phyloP scores from a whole-genome alignment of 1,140 invertebrate species.

The Scaptomyza hsui region DNA sequence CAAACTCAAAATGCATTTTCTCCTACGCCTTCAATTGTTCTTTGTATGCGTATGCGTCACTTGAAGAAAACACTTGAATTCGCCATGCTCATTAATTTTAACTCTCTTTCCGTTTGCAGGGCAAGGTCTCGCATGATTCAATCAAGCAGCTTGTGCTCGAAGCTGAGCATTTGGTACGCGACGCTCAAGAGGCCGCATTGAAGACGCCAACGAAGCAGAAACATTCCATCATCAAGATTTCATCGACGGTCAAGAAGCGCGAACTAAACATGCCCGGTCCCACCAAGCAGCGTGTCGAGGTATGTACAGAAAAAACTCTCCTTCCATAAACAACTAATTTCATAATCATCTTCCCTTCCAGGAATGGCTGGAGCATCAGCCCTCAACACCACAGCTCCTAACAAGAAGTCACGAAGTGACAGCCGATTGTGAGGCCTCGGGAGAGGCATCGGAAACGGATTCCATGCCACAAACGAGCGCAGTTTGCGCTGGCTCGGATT shows the following conservation, averaged over 20 bases:
- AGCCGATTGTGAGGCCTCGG: conserved; percentile 92
- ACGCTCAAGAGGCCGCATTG: conserved; percentile 74
- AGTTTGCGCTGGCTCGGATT: conserved; percentile 85
- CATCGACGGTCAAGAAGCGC: conserved; percentile 81
- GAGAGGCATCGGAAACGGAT: conserved; percentile 91
- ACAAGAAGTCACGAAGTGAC: conserved; percentile 49
- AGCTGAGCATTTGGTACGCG: conserved; percentile 84
- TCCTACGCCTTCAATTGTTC: conserved; percentile 14
- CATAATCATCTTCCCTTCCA: conserved; percentile 11
- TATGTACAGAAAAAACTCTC: conserved; percentile 4
- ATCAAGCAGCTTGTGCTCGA: conserved; percentile 83
- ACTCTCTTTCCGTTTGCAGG: conserved; percentile 47
- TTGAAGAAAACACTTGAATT: conserved; percentile 45
- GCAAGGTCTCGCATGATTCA: conserved; percentile 83
- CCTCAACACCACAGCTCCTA: conserved; percentile 56
- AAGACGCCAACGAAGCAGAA: conserved; percentile 83
- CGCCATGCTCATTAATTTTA: conserved; percentile 65
- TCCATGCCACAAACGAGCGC: conserved; percentile 86
- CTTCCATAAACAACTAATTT: not conserved
- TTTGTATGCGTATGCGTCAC: conserved; percentile 38
- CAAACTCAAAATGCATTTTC: conserved; percentile 14
- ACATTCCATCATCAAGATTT: conserved; percentile 81
- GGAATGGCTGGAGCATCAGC: conserved; percentile 83
- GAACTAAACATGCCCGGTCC: conserved; percentile 75
- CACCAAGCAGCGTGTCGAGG: conserved; percentile 81